A percentile compares a stretch with the other conserved stretches of the same genome.
Conservation (phyloP, 2,797 vertebrate species). For the Craterocephalus amniculus region DNA sequence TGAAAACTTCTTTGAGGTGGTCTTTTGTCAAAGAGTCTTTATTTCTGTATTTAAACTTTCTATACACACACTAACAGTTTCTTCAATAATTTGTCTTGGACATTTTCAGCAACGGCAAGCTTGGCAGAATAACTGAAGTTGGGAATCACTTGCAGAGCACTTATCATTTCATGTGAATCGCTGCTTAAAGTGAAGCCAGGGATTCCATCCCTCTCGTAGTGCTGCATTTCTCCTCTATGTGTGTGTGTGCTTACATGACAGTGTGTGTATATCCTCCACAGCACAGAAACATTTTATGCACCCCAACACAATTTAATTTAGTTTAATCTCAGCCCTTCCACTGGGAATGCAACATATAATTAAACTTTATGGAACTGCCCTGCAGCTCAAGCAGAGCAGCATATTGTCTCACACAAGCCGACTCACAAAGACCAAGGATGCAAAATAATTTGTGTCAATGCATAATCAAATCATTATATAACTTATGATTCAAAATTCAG, state of each 20-base stretch:
- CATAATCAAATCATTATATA: conserved; percentile 77
- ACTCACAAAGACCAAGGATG: conserved; percentile 46
- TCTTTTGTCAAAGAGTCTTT: neutral
- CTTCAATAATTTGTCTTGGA: neutral
- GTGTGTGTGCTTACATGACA: neutral
- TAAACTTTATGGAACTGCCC: conserved; percentile 84
- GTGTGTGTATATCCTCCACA: conserved; percentile 44
- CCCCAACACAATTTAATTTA: conserved; percentile 85
- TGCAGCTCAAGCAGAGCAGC: conserved; percentile 72
- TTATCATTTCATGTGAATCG: conserved; percentile 14
- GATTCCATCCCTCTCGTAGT: conserved; percentile 11
- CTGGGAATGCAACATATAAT: conserved; percentile 84
- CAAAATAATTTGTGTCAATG: conserved; percentile 71
- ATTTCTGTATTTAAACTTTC: neutral
- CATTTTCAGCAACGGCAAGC: neutral
- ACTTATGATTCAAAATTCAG: conserved; percentile 74
- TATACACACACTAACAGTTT: neutral
- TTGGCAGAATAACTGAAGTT: neutral
- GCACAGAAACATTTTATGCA: conserved; percentile 75
- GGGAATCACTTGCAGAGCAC: conserved; percentile 5
- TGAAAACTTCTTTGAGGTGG: neutral
- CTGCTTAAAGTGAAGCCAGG: neutral
- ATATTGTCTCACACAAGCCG: conserved; percentile 54
- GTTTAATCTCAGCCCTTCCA: conserved; percentile 84
- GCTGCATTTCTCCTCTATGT: conserved; percentile 22